phyloP scores from a whole-genome alignment of 2,888 invertebrate species.

The Tachystola acroxantha region DNA sequence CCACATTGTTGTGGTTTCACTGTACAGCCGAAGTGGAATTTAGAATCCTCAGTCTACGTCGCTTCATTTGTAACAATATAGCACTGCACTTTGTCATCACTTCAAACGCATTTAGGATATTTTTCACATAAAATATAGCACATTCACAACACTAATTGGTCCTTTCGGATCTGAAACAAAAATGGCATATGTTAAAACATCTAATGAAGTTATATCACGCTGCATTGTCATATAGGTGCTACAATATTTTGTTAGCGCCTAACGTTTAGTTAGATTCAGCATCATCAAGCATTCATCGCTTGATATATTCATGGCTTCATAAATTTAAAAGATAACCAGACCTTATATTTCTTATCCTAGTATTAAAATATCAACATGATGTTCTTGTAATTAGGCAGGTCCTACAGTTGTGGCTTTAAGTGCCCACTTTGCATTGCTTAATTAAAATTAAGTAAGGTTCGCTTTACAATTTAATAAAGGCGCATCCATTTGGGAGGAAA shows the following conservation, averaged over 20 bases:
- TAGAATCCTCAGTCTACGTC: constrained; percentile 39
- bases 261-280: no score
- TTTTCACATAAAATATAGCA: background rate
- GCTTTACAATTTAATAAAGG: background rate
- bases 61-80: constrained; percentile 60
- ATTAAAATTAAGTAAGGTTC: background rate
- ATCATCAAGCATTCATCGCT: no score
- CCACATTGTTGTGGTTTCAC: constrained; percentile 46
- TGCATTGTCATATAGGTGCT: no score
- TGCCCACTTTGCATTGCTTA: background rate
- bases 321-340: no score
- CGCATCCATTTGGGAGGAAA: background rate
- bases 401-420: no score
- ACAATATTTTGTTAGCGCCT: no score
- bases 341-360: no score
- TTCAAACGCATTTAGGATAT: constrained; percentile 6
- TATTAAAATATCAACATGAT: no score
- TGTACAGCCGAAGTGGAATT: constrained; percentile 30
- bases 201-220: no score
- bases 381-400: no score
- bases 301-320: no score
- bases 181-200: background rate
- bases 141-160: background rate
- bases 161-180: background rate
- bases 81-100: constrained; percentile 41